phyloP scores from a whole-genome alignment of 1,140 invertebrate species.

The Mamestra configurata region DNA sequence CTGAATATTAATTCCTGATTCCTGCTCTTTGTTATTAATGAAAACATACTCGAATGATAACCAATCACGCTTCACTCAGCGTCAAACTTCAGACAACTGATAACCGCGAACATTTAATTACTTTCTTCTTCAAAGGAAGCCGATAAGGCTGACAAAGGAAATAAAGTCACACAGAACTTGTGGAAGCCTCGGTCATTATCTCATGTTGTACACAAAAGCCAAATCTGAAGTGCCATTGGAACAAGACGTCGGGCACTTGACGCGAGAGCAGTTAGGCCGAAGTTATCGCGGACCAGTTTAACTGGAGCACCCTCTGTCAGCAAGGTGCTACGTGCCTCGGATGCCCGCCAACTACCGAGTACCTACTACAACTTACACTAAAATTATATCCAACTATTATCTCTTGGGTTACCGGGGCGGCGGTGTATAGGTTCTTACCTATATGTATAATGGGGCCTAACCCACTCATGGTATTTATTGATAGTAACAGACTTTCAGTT shows the following conservation, averaged over 20 bases:
- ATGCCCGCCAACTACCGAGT: conserved; percentile 57
- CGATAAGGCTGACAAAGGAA: conserved; percentile 15
- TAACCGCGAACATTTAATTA: background rate
- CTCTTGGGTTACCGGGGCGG: background rate
- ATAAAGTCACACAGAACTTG: conserved; percentile 5
- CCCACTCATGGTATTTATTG: no score
- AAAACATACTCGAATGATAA: background rate
- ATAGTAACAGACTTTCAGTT: no score
- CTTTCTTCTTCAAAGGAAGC: background rate
- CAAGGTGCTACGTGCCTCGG: conserved; percentile 63
- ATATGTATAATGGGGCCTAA: no score
- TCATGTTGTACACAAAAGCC: conserved; percentile 54
- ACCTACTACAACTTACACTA: conserved; percentile 30
- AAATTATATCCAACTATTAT: conserved; percentile 50
- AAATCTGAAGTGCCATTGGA: conserved; percentile 57
- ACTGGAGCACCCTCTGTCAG: conserved; percentile 59
- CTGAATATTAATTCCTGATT: background rate
- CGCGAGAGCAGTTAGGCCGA: conserved; percentile 61
- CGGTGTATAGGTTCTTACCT: background rate
- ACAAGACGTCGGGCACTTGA: conserved; percentile 54
- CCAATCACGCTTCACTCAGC: background rate
- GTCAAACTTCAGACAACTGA: background rate
- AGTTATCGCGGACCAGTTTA: conserved; percentile 53
- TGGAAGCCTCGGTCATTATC: conserved; percentile 34
- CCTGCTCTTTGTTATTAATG: background rate